Percentiles rank a stretch among this genome's conserved stretches.
These are phyloP conservation scores for Zeugodacus cucurbitae DNA, from an alignment of 1,140 invertebrate genomes.

Conservation along the genomic window DNA sequence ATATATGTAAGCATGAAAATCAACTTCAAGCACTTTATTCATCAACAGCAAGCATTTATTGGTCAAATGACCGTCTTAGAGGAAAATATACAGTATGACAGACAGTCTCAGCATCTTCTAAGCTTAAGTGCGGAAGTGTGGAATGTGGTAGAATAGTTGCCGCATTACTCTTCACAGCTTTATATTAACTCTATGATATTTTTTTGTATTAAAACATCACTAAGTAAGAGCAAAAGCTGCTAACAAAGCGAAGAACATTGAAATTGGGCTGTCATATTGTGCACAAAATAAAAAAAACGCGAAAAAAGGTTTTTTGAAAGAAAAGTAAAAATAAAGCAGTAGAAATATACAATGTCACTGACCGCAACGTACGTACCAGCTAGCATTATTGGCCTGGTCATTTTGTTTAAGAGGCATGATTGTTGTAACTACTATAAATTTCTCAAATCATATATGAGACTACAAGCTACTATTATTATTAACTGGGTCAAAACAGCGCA, in stretches of 20 bases:
- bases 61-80: background rate
- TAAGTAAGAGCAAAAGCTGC: background rate
- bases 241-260: background rate
- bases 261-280: background rate
- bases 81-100: background rate
- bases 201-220: background rate
- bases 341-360: background rate
- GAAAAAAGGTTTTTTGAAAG: too few species aligned
- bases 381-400: background rate
- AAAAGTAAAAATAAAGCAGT: too few species aligned
- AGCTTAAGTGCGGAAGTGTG: background rate
- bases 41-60: background rate
- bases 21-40: background rate
- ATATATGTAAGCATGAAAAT: background rate
- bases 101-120: background rate
- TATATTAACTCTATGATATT: background rate
- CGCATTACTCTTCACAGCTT: background rate
- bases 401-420: background rate
- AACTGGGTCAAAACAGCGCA: slow-evolving; percentile 5
- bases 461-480: background rate
- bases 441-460: background rate
- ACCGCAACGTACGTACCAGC: background rate
- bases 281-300: background rate
- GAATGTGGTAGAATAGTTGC: background rate
- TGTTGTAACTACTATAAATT: background rate